Percentiles rank a stretch among this genome's conserved stretches.
Evolutionary conservation across 2,888 invertebrate species (phyloP).

Genomic region (Clanis bilineata): DNA sequence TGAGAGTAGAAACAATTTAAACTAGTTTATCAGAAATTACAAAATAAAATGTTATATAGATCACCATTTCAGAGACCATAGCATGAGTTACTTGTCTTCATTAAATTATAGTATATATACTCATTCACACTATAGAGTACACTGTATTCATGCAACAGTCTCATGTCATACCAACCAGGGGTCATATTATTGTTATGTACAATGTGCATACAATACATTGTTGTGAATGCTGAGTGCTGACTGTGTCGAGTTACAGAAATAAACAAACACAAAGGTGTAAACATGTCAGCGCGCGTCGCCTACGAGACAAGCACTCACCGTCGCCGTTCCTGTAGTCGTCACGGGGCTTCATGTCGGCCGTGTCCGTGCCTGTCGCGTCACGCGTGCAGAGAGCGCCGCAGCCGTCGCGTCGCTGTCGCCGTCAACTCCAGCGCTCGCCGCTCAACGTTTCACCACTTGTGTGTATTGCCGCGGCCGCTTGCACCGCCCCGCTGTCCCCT

Average conservation of each 20-base stretch:
- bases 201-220: too few relatives aligned
- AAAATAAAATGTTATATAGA: too few relatives aligned
- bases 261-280: background rate
- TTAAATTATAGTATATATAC: too few relatives aligned
- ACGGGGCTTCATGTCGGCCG: conserved; percentile 54
- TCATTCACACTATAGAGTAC: too few relatives aligned
- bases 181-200: background rate
- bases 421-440: background rate
- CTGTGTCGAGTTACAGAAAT: background rate
- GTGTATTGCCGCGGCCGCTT: background rate
- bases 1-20: too few relatives aligned
- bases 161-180: too few relatives aligned
- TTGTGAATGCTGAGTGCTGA: too few relatives aligned
- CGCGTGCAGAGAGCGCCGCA: background rate
- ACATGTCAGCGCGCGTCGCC: background rate
- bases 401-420: background rate
- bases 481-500: conserved; percentile 6
- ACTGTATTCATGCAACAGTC: too few relatives aligned
- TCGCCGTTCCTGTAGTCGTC: conserved; percentile 63
- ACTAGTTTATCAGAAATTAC: too few relatives aligned
- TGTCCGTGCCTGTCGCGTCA: background rate
- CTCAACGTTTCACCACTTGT: background rate
- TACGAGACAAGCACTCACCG: conserved; percentile 42
- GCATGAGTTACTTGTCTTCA: too few relatives aligned
- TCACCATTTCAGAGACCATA: too few relatives aligned